These are phyloP conservation scores for Myanophis thanlyinensis DNA, from an alignment of 2,113 vertebrate genomes.

Conservation along the genomic window DNA sequence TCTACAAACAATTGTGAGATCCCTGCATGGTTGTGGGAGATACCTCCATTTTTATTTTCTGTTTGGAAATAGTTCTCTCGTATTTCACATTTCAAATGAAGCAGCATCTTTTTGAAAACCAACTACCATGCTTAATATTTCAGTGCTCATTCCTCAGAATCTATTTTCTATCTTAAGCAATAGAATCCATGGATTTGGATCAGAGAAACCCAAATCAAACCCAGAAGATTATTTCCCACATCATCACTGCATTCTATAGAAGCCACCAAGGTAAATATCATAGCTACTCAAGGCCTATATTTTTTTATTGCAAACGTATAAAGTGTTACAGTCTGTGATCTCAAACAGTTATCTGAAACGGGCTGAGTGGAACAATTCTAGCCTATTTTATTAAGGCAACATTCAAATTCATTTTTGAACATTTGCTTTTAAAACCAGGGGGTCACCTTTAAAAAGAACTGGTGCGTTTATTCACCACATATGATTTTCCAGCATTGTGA, in stretches of 20 bases:
- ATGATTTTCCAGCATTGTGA: too few species aligned
- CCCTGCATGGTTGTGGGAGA: background rate
- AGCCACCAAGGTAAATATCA: background rate
- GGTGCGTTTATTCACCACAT: too few species aligned
- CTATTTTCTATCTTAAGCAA: constrained; percentile 32
- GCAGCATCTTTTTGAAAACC: constrained; percentile 28
- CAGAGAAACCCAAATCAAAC: constrained; percentile 33
- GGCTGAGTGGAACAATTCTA: background rate
- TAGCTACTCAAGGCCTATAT: background rate
- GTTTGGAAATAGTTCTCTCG: background rate
- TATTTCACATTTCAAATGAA: constrained; percentile 41
- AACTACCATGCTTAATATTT: constrained; percentile 41
- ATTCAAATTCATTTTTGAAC: background rate
- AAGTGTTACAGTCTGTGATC: background rate
- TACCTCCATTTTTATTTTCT: background rate
- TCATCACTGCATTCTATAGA: accelerated
- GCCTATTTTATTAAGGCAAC: background rate
- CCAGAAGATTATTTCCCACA: background rate
- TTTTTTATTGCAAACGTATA: background rate
- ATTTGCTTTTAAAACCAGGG: background rate
- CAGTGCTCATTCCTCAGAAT: constrained; percentile 42
- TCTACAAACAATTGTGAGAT: background rate
- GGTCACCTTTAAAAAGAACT: too few species aligned
- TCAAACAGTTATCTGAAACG: background rate
- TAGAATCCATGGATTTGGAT: constrained; percentile 27